A percentile compares a stretch with the other conserved stretches of the same genome.
Conservation (phyloP, 2,113 vertebrate genomes). For the Atlantisia rogersi region DNA sequence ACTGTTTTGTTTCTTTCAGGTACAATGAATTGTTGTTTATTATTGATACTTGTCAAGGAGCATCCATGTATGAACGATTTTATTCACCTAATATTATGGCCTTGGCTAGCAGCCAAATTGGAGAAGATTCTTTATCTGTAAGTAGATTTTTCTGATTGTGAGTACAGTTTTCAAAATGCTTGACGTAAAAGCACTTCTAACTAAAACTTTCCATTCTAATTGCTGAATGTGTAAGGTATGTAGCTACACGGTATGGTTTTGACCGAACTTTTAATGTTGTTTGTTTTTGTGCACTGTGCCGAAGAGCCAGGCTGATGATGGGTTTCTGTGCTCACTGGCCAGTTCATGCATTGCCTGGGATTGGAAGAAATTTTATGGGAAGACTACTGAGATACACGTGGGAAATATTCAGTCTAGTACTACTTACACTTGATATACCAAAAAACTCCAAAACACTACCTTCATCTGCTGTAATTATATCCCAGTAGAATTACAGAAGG, state of each 20-base stretch:
- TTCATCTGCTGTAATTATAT: background rate
- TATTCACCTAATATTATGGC: slow-evolving; percentile 98
- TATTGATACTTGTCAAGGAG: slow-evolving; percentile 98
- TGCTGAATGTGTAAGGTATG: background rate
- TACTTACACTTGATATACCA: background rate
- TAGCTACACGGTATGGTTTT: background rate
- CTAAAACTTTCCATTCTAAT: background rate
- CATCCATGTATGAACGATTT: slow-evolving; percentile 98
- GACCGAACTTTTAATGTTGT: background rate
- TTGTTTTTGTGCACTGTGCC: background rate
- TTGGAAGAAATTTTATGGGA: background rate
- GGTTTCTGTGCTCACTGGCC: background rate
- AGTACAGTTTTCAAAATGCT: background rate
- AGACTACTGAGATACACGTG: background rate
- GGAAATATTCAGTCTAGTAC: background rate
- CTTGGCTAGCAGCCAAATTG: slow-evolving; percentile 95
- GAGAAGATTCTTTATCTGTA: slow-evolving; percentile 98
- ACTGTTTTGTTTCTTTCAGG: slow-evolving; percentile 72
- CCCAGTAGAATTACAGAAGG: background rate
- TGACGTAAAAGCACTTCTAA: background rate
- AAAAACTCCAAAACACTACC: background rate
- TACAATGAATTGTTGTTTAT: slow-evolving; percentile 98
- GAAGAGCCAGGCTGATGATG: background rate
- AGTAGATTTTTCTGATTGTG: slow-evolving; percentile 60
- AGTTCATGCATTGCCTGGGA: background rate